These are phyloP conservation scores for Agelaius phoeniceus DNA, from an alignment of 2,113 vertebrate species.

Conservation along the genomic window DNA sequence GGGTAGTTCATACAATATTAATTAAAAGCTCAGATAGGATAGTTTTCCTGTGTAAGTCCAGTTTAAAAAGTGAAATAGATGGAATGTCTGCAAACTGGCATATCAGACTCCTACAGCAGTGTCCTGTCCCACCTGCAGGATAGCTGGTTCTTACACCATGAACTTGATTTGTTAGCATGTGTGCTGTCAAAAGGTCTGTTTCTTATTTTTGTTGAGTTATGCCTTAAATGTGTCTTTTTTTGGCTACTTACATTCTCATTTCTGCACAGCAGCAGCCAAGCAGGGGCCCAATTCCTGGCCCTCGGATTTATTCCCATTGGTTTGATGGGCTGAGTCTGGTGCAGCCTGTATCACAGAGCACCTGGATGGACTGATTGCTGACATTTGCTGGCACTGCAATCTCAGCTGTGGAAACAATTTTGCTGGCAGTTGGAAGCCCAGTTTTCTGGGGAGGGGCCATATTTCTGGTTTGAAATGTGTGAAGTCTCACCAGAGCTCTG, in stretches of 20 bases:
- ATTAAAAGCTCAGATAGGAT: background rate
- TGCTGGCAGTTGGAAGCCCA: conserved; percentile 32
- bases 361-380: conserved; percentile 22
- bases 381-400: background rate
- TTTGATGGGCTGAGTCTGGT: conserved; percentile 44
- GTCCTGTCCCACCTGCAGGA: background rate
- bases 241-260: background rate
- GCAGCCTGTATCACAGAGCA: conserved; percentile 53
- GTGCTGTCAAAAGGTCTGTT: conserved; percentile 56
- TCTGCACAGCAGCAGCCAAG: conserved; percentile 19
- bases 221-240: conserved; percentile 43
- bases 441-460: background rate
- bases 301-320: conserved; percentile 9
- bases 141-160: background rate
- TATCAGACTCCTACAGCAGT: background rate
- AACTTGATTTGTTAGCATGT: conserved; percentile 37
- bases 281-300: conserved; percentile 53
- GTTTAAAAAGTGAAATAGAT: background rate
- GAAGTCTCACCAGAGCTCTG: conserved; percentile 20
- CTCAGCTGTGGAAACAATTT: conserved; percentile 62
- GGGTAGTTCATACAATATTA: background rate
- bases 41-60: background rate
- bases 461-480: background rate
- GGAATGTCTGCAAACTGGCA: background rate
- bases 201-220: conserved; percentile 63